Percentiles rank a stretch among this genome's conserved stretches.
Evolutionary conservation across 1,140 invertebrate species (phyloP).

Genomic region (Drosophila willistoni): DNA sequence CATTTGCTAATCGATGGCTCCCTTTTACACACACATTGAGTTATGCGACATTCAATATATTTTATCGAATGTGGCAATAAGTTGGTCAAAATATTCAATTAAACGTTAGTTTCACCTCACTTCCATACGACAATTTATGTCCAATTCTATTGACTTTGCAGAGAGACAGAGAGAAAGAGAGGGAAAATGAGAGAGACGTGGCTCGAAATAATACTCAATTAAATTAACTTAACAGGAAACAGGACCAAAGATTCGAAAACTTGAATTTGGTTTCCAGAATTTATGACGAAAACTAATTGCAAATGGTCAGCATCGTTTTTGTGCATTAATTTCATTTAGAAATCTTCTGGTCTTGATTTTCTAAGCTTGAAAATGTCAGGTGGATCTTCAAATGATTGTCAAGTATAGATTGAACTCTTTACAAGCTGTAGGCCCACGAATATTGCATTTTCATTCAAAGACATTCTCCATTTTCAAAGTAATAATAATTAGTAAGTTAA

Average conservation of each 20-base stretch:
- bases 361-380: too few relatives aligned
- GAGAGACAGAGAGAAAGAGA: too few relatives aligned
- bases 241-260: too few relatives aligned
- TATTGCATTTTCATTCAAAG: not conserved
- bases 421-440: not conserved
- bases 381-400: too few relatives aligned
- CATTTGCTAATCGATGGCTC: conserved; percentile 58
- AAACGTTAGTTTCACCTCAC: conserved; percentile 48
- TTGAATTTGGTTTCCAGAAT: too few relatives aligned
- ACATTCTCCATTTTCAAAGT: not conserved
- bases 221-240: too few relatives aligned
- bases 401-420: too few relatives aligned
- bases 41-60: conserved; percentile 70
- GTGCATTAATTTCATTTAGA: too few relatives aligned
- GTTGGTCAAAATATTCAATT: conserved; percentile 75
- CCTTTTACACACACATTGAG: conserved; percentile 18
- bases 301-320: too few relatives aligned
- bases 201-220: not conserved
- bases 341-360: too few relatives aligned
- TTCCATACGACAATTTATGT: conserved; percentile 59
- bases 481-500: not conserved
- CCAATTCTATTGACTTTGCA: conserved; percentile 62
- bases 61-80: conserved; percentile 66
- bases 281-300: too few relatives aligned
- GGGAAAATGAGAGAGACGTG: too few relatives aligned